These are phyloP conservation scores for Hiodon alosoides DNA, from an alignment of 2,113 vertebrate species.

Conservation along the genomic window DNA sequence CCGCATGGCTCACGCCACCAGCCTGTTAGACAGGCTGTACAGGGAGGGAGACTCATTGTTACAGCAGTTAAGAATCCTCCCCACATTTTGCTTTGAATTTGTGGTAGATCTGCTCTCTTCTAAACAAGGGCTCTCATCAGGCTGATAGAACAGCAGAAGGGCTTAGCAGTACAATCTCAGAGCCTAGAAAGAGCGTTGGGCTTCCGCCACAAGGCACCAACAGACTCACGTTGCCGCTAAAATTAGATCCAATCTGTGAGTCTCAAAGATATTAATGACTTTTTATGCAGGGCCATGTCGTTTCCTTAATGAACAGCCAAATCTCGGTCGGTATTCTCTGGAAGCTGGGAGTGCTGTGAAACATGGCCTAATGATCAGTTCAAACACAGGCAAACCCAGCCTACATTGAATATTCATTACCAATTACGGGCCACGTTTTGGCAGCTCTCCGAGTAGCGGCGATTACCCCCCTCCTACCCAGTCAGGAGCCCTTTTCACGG, in stretches of 20 bases:
- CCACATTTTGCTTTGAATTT: too few species aligned
- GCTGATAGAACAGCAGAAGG: too few species aligned
- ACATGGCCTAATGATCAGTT: constrained; percentile 40
- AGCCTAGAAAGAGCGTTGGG: not conserved
- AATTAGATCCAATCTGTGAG: not conserved
- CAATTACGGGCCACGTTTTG: constrained; percentile 50
- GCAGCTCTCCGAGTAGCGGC: constrained; percentile 39
- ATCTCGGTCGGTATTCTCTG: constrained; percentile 32
- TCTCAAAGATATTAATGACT: not conserved
- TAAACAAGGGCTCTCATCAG: too few species aligned
- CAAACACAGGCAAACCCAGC: constrained; percentile 22
- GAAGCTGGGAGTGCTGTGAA: constrained; percentile 29
- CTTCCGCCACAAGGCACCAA: not conserved
- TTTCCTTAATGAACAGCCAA: constrained; percentile 33
- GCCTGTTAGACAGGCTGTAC: too few species aligned
- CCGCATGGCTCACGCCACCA: too few species aligned
- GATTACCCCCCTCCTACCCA: constrained; percentile 57
- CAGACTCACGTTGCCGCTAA: not conserved
- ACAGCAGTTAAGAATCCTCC: too few species aligned
- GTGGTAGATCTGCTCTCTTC: too few species aligned
- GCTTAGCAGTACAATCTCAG: not conserved
- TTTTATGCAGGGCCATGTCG: not conserved
- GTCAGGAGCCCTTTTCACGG: constrained; percentile 25
- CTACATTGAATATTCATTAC: constrained; percentile 65
- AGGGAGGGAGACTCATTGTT: too few species aligned